A percentile compares a stretch with the other conserved stretches of the same genome.
phyloP scores from a whole-genome alignment of 2,888 invertebrate species.

The Orchestes rusci region DNA sequence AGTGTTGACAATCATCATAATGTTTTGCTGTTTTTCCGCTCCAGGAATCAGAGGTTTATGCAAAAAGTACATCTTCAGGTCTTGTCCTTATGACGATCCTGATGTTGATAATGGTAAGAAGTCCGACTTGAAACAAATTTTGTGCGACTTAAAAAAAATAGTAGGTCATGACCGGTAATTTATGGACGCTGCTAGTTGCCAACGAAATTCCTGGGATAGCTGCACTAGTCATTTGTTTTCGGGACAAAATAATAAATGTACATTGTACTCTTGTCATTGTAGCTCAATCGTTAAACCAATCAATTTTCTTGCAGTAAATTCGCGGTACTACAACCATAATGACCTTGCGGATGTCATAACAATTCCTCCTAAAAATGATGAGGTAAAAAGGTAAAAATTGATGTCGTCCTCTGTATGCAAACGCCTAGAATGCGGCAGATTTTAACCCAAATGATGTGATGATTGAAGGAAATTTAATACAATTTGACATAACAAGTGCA shows the following conservation, averaged over 20 bases:
- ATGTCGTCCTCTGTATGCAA: slow-evolving; percentile 14
- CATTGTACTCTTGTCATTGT: too few species aligned
- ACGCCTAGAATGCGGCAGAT: slow-evolving; percentile 1
- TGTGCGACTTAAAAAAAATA: background rate
- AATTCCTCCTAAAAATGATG: slow-evolving; percentile 17
- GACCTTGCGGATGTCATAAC: slow-evolving; percentile 20
- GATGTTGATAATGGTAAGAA: slow-evolving; percentile 37
- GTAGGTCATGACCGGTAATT: background rate
- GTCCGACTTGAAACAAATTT: background rate
- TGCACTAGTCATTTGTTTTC: background rate
- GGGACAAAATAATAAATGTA: too few species aligned
- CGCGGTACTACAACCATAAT: slow-evolving; percentile 28
- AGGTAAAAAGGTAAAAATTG: slow-evolving; percentile 26
- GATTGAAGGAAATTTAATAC: too few species aligned
- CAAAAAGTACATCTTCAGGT: slow-evolving; percentile 42
- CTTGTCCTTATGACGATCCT: slow-evolving; percentile 45
- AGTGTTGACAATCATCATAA: slow-evolving; percentile 49
- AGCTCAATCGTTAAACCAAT: too few species aligned
- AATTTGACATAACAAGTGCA: too few species aligned
- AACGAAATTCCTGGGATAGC: slow-evolving; percentile 10
- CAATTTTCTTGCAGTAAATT: slow-evolving; percentile 31
- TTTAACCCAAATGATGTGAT: too few species aligned
- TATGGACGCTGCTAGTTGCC: slow-evolving; percentile 5
- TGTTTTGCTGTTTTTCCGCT: slow-evolving; percentile 54
- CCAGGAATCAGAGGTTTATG: slow-evolving; percentile 50